Conservation (phyloP, 2,113 vertebrate species). For the Turdus rufiventris region DNA sequence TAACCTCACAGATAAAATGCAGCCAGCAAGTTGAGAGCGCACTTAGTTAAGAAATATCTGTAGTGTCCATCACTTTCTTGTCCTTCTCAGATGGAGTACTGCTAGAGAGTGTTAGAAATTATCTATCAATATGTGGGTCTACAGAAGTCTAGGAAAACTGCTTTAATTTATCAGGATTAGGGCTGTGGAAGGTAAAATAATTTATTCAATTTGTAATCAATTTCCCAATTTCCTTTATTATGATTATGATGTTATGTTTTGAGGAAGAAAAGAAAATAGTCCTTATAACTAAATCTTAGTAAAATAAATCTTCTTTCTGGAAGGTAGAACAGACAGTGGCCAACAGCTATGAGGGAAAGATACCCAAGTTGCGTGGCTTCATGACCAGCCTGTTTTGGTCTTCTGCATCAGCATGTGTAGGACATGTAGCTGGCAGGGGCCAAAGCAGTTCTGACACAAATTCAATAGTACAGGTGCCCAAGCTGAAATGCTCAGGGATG, state of each 20-base stretch:
- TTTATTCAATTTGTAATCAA: neutral
- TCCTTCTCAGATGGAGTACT: neutral
- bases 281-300: neutral
- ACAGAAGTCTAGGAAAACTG: neutral
- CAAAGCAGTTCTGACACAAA: neutral
- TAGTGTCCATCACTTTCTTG: neutral
- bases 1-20: neutral
- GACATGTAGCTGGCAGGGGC: neutral
- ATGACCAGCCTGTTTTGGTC: neutral
- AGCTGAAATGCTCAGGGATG: neutral
- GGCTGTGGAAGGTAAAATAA: neutral
- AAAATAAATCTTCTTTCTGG: neutral
- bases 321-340: fast-evolving
- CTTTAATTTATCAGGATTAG: neutral
- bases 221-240: neutral
- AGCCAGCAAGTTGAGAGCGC: neutral
- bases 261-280: neutral
- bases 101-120: neutral
- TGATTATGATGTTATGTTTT: neutral
- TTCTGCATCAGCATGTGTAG: fast-evolving
- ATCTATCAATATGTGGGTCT: neutral
- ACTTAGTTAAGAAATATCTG: neutral
- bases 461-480: neutral
- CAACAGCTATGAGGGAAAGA: neutral
- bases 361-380: fast-evolving